Evolutionary conservation across 1,140 invertebrate species (phyloP).

Genomic region (Trypoxylus dichotomus): DNA sequence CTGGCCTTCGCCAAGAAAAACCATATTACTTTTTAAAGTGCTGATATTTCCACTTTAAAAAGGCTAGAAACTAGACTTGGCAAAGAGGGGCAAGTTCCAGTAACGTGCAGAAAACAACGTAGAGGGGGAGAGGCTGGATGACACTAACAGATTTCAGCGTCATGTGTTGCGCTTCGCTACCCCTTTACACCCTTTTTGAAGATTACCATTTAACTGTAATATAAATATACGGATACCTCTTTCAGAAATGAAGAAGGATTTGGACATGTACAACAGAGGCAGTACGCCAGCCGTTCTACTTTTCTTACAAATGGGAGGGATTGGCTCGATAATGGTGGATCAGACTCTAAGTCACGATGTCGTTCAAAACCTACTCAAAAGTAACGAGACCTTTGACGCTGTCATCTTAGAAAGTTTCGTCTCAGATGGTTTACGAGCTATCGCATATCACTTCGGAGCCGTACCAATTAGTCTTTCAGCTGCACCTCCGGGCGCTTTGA

Average conservation of each 20-base stretch:
- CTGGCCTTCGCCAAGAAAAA: too few species aligned
- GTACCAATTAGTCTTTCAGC: constrained; percentile 61
- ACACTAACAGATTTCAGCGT: too few species aligned
- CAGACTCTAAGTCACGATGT: constrained; percentile 34
- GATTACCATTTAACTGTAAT: too few species aligned
- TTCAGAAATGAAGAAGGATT: neutral
- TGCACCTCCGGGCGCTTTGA: constrained; percentile 41
- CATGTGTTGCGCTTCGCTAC: too few species aligned
- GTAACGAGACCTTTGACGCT: constrained; percentile 61
- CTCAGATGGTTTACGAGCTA: constrained; percentile 64
- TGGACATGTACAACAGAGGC: neutral
- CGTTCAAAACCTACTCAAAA: constrained; percentile 37
- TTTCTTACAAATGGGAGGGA: neutral
- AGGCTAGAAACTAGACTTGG: too few species aligned
- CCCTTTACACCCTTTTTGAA: too few species aligned
- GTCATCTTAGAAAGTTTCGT: constrained; percentile 68
- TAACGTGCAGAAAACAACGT: too few species aligned
- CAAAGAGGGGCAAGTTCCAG: too few species aligned
- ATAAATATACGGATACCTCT: neutral
- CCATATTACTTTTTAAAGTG: too few species aligned
- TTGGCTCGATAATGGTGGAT: neutral
- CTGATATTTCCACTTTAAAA: too few species aligned
- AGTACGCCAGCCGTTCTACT: neutral
- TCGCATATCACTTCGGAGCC: constrained; percentile 64
- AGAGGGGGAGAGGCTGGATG: too few species aligned